Evolutionary conservation across 2,113 vertebrate genomes (phyloP), one percentile per base, ranked within the genome.

Genomic region (Menidia beryllina): DNA sequence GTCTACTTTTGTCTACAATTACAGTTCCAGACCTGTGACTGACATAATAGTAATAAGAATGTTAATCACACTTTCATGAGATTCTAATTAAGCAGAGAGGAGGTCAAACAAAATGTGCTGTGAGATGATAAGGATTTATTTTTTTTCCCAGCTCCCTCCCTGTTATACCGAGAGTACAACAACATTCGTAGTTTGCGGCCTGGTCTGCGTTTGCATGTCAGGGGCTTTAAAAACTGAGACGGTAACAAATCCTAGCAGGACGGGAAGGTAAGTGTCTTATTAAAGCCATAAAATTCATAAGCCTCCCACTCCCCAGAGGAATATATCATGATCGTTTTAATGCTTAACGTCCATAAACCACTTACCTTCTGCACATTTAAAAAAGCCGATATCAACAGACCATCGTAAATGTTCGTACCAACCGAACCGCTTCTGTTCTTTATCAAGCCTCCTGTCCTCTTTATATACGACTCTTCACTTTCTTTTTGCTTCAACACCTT

Each of bases 281-380:
- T 25, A 63, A 60, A 67, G 34, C 55, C 36, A 47, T 43, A 26
- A 61, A 60, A 50, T 58, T 77, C 53, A 50, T 73, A 69, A 82
- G 43, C 20, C 19, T 23, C 6, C 48, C 17, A 23, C 13, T 51
- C 38, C 52, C 49, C 17, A 21, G 64, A 53, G 59, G 55, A 60
- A 57, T 56, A 41, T 54, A 51, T 26, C 36, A 59, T 55, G 54
- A 17, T 74, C 70, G 72, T 55, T 71, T 48, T 41, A 25, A 36
- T 30, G 51, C 51, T 25, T 47, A 54, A 50, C 23, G 43, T 25
- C 53, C 26, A 50, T 58, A 53, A 53, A 53, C 17, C 14, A 54
- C 23, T 23, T 48, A 47, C 12, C 41, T 53, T 24, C 30, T 69
- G 57, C 10, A 24, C 15, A 48, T 70, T 57, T 30, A 54, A 79